Conservation (phyloP, 2,888 invertebrate genomes). For the Uropetala carovei region DNA sequence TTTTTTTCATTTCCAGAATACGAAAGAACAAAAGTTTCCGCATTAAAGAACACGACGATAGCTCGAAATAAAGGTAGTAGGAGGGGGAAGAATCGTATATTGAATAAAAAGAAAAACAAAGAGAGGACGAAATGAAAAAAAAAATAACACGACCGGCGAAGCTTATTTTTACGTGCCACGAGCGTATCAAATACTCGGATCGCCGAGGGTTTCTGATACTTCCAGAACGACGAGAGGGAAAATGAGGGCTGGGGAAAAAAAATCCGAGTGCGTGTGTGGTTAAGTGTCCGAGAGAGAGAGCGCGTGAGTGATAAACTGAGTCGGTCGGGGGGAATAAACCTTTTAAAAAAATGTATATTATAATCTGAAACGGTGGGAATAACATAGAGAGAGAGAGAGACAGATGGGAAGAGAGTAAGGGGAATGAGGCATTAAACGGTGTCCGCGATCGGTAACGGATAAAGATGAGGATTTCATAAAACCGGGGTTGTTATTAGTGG, state of each 20-base stretch:
- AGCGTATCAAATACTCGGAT: neutral
- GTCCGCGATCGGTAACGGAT: no score
- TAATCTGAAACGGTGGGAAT: neutral
- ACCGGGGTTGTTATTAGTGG: no score
- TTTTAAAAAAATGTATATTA: neutral
- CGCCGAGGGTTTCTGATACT: neutral
- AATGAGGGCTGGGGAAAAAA: neutral
- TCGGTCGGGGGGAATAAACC: neutral
- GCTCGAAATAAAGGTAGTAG: neutral
- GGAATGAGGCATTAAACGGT: no score
- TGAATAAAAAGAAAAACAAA: neutral
- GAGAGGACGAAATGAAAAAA: neutral
- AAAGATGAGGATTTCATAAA: no score
- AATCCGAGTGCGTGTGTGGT: neutral
- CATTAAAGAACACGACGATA: neutral
- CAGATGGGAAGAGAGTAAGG: no score
- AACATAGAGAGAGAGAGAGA: neutral
- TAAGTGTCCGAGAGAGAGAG: neutral
- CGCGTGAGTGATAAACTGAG: neutral
- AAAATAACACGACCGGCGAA: neutral
- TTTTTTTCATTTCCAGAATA: neutral
- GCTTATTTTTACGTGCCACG: neutral
- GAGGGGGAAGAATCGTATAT: neutral
- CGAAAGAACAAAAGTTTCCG: constrained; percentile 40
- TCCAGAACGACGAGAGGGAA: neutral